phyloP scores from a whole-genome alignment of 2,113 vertebrate genomes.

The Ptilonorhynchus violaceus region DNA sequence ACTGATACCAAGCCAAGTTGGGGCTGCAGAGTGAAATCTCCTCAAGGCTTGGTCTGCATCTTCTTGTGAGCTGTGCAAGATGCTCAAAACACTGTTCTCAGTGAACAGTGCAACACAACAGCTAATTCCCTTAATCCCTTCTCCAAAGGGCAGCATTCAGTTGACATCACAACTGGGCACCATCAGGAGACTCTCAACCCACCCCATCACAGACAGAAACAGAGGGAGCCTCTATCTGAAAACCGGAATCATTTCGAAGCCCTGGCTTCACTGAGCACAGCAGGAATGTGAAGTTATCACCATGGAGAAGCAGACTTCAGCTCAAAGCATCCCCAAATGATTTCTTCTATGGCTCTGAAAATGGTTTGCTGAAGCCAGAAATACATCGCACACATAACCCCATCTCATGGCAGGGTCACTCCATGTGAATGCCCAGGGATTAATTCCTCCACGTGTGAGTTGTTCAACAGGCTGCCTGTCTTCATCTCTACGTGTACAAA shows the following conservation, averaged over 20 bases:
- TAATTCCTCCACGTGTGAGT: not conserved
- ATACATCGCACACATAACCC: not conserved
- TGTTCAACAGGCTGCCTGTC: not conserved
- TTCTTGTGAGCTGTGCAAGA: not conserved
- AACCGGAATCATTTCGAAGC: not conserved
- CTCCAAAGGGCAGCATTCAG: not conserved
- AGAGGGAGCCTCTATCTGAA: not conserved
- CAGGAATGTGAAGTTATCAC: not conserved
- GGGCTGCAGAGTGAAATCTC: not conserved
- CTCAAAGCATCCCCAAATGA: not conserved
- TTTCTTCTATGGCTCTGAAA: not conserved
- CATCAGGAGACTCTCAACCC: not conserved
- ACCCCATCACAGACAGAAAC: not conserved
- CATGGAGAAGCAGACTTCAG: not conserved
- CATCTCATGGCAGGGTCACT: not conserved
- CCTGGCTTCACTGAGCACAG: not conserved
- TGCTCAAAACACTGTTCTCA: not conserved
- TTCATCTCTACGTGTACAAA: not conserved
- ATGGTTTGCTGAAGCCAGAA: not conserved
- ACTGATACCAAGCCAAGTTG: not conserved
- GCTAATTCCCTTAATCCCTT: not conserved
- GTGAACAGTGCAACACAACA: not conserved
- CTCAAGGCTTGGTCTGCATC: not conserved
- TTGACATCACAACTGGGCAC: accelerated
- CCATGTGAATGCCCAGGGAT: not conserved